Evolutionary conservation across 1,140 invertebrate genomes (phyloP), one percentile per base, ranked within the genome.

Genomic region (Drosophila littoralis): DNA sequence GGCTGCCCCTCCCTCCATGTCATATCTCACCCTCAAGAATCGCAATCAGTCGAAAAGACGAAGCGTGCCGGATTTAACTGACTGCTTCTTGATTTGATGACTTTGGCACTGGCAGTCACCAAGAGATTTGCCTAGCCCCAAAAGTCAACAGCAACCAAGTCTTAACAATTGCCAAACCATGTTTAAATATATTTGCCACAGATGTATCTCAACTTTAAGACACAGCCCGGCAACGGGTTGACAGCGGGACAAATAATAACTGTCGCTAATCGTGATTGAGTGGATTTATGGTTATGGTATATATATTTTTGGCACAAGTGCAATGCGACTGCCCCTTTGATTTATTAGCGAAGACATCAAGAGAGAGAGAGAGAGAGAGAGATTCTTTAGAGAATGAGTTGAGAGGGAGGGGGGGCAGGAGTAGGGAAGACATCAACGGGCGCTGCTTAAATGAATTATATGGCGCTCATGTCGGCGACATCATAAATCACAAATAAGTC

Each of bases 21-120:
- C 40, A 35, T 38, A 68, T 35, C 72, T 36, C 45, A 42, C 40
- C 50, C n/a, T 15, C 35, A 12, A 10, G 32, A 51, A 40, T 64
- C 63, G 63, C 77, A 79, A 79, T 79, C 77, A 64, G 33, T 59
- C 36, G 33, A 43, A 79, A 70, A 58, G 52, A 32, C 40, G 40
- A 52, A 40, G 48, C 67, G 58, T 70, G 58, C 55, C 48, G 78
- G 77, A 76, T 76, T 81, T 80, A 61, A 51, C 42, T 67, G 28
- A 57, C 33, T 66, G 36, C 63, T 45, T 17, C 52, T 57, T 72
- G 78, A 81, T 80, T 81, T 81, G 79, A 81, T 81, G 72, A 76
- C 66, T 80, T 67, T 66, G 63, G 38, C 58, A 64, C 63, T 61
- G 61, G 40, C 59, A 64, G 75, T 79, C 63, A 45, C 40, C 66